Evolutionary conservation across 2,797 vertebrate species (phyloP).

Genomic region (Glyptemys insculpta): DNA sequence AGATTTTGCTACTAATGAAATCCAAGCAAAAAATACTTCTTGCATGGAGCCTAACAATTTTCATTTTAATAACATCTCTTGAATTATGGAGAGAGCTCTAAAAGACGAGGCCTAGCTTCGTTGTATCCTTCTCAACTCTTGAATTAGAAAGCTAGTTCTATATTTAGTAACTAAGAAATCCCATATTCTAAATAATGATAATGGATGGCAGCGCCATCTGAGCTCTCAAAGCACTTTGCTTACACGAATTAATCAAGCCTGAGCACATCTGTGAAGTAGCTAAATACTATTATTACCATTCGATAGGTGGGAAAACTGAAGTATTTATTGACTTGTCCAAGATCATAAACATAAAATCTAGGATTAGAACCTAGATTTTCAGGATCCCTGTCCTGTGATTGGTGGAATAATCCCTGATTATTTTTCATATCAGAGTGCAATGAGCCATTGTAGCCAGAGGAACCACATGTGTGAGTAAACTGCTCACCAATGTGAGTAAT

Average conservation of each 20-base stretch:
- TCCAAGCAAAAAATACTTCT: not conserved
- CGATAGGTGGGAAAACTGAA: not conserved
- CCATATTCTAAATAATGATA: fast-evolving
- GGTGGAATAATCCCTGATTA: not conserved
- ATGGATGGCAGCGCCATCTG: not conserved
- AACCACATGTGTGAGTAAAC: not conserved
- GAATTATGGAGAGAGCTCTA: fast-evolving
- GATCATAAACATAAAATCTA: not conserved
- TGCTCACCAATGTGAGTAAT: not conserved
- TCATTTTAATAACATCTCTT: not conserved
- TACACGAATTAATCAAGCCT: fast-evolving
- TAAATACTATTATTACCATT: fast-evolving
- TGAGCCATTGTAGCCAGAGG: not conserved
- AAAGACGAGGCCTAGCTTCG: not conserved
- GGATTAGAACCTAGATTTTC: fast-evolving
- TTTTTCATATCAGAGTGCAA: not conserved
- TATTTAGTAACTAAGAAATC: not conserved
- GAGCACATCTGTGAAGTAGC: not conserved
- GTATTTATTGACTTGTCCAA: fast-evolving
- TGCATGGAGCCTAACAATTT: not conserved
- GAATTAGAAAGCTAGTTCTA: not conserved
- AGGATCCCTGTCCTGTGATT: not conserved
- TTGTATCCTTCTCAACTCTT: not conserved
- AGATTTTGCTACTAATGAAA: not conserved
- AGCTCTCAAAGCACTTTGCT: not conserved